Evolutionary conservation across 2,797 vertebrate genomes (phyloP), one percentile per base, ranked within the genome.

Genomic region (Danionella dracula): DNA sequence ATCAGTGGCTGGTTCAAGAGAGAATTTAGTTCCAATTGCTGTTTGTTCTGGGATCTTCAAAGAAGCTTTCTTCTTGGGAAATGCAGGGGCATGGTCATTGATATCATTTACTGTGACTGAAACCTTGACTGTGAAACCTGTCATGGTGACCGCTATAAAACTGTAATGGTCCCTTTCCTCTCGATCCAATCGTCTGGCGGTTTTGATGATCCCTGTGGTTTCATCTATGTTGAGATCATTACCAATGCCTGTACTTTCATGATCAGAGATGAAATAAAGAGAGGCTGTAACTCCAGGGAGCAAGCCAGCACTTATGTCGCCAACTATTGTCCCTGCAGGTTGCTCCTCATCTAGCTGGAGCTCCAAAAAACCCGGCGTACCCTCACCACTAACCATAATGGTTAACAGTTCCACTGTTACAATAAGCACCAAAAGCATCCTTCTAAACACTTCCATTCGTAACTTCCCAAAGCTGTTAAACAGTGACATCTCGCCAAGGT

Each of bases 241-340:
- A 66, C 92, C 86, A 5, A 98, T 91, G 0, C 93, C 92, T 0
- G 91, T 95, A 67, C 92, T 92, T 74, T 96, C 95, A 54, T 94
- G 94, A 31, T 96, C 95, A 0, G 96, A 97, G 84, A 98, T 98
- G 81, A 99, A 98, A 79, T 94, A 99, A 82, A 95, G 92, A 69
- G 89, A 90, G 13, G 93, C 88, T 0, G 86, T 90, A 51, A 88
- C 90, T 42, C 89, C 93, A 0, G 90, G 82, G 0, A 93, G 93
- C 29, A 99, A 85, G 1, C 95, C 96, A 0, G 94, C 92, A 1
- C 93, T 96, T 78, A 99, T 97, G 81, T 99, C 94, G 1, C 96
- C 96, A 0, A 99, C 94, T 41, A 98, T 92, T 10, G 96, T 98
- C 15, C 93, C 94, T 0, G 88, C 90, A 0, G 93, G 94, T 82